phyloP scores from a whole-genome alignment of 2,797 vertebrate genomes.

The Chiloscyllium punctatum region DNA sequence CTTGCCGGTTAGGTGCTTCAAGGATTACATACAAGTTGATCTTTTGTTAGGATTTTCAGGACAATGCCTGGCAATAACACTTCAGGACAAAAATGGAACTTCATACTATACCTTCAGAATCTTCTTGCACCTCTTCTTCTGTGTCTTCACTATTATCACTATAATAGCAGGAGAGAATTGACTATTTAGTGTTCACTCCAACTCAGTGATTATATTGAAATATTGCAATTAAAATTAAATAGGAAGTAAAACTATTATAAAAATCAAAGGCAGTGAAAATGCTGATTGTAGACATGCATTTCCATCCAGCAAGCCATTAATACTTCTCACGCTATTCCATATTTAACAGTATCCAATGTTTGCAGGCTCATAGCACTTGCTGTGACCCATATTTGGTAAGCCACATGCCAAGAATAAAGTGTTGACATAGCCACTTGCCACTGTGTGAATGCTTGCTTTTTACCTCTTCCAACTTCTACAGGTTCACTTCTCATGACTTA shows the following conservation, averaged over 20 bases:
- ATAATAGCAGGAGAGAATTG: slow-evolving; percentile 45
- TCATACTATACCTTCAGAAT: slow-evolving; percentile 66
- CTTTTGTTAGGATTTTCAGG: no score
- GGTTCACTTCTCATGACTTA: not conserved
- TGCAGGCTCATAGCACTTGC: not conserved
- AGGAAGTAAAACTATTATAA: slow-evolving; percentile 44
- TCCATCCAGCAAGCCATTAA: slow-evolving; percentile 45
- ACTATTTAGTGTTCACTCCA: not conserved
- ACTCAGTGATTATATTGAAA: not conserved
- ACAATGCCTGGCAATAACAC: not conserved
- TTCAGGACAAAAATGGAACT: not conserved
- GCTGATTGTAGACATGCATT: slow-evolving; percentile 45
- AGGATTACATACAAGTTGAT: not conserved
- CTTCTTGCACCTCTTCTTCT: slow-evolving; percentile 72
- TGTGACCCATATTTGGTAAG: no score
- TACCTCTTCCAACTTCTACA: not conserved
- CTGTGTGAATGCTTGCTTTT: not conserved
- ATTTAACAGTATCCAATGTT: not conserved
- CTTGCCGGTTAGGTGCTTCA: not conserved
- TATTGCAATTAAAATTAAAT: slow-evolving; percentile 41
- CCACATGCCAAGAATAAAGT: not conserved
- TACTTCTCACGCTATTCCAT: slow-evolving; percentile 25
- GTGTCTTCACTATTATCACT: slow-evolving; percentile 87
- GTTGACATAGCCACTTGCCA: not conserved
- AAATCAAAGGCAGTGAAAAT: slow-evolving; percentile 44